A percentile compares a stretch with the other conserved stretches of the same genome.
Conservation (phyloP, 2,113 vertebrate genomes). For the Nycticryphes semicollaris region DNA sequence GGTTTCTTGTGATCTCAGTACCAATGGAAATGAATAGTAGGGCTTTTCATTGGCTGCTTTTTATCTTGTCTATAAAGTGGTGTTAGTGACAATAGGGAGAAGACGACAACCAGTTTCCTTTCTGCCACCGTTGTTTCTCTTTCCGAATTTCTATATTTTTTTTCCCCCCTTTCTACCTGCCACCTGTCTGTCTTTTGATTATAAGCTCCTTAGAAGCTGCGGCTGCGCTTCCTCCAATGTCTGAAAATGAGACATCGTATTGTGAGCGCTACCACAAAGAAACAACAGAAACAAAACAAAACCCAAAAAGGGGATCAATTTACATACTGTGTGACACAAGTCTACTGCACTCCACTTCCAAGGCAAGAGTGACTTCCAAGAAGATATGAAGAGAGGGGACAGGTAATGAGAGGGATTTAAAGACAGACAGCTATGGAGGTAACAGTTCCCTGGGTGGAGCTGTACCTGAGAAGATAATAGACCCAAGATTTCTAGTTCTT, state of each 20-base stretch:
- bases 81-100: neutral
- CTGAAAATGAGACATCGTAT: neutral
- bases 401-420: neutral
- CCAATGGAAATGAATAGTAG: neutral
- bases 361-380: neutral
- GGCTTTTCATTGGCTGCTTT: slow-evolving; percentile 1
- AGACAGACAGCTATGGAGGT: neutral
- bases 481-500: neutral
- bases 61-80: neutral
- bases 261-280: neutral
- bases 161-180: neutral
- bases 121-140: neutral
- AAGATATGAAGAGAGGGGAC: neutral
- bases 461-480: neutral
- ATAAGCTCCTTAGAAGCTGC: neutral
- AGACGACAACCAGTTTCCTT: neutral
- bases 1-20: neutral
- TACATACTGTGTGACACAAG: neutral
- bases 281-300: neutral
- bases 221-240: neutral
- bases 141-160: neutral
- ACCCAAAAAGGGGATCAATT: neutral
- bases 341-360: neutral
- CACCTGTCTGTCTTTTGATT: neutral
- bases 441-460: neutral